These are phyloP conservation scores for Dromiciops gliroides DNA, from an alignment of 2,113 vertebrate genomes.

Conservation along the genomic window DNA sequence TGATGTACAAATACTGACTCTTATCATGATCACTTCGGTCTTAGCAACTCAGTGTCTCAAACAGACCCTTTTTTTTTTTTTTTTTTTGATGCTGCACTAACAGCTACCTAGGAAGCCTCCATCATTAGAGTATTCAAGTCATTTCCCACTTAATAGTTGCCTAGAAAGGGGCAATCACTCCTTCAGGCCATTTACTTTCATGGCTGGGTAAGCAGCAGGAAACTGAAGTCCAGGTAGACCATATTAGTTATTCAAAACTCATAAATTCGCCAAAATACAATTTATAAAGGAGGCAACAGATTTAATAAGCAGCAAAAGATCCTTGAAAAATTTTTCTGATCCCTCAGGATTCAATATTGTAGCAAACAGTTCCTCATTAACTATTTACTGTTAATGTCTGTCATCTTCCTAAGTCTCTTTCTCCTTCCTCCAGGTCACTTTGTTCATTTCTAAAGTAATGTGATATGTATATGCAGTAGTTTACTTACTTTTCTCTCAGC, in stretches of 20 bases:
- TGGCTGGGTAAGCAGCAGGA: neutral
- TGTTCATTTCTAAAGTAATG: neutral
- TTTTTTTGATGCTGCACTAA: neutral
- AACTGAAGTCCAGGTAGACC: neutral
- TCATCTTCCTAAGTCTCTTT: neutral
- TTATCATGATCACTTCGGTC: neutral
- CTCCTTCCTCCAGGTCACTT: neutral
- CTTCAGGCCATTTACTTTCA: neutral
- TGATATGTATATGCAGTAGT: neutral
- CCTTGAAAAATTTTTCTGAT: neutral
- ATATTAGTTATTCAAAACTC: neutral
- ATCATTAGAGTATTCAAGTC: neutral
- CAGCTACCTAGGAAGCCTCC: neutral
- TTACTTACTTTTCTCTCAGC: neutral
- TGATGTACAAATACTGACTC: neutral
- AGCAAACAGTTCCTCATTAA: neutral
- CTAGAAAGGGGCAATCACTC: neutral
- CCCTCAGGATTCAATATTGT: neutral
- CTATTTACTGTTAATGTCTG: neutral
- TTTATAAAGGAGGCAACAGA: neutral
- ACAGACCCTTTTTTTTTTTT: neutral
- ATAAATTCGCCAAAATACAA: neutral
- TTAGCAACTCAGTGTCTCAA: neutral
- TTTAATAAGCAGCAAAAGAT: neutral
- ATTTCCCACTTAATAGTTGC: neutral